These are phyloP conservation scores for Araneus ventricosus DNA, from an alignment of 1,140 invertebrate species.

Conservation along the genomic window DNA sequence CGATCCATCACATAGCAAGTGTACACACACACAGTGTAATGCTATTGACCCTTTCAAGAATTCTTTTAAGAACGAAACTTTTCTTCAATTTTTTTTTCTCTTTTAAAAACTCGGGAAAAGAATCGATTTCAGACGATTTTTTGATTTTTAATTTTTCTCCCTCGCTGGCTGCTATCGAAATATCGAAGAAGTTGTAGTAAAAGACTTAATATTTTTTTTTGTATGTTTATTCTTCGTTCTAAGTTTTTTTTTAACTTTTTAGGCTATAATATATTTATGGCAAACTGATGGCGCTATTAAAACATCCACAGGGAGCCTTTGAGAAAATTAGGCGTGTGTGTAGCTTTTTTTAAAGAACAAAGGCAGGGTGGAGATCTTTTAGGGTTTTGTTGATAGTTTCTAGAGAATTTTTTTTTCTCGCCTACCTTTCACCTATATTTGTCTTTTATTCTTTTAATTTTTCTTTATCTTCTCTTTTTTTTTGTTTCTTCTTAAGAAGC, in stretches of 20 bases:
- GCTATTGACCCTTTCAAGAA: conserved; percentile 54
- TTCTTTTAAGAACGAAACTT: conserved; percentile 5
- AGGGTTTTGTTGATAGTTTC: not conserved
- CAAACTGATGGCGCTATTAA: conserved; percentile 17
- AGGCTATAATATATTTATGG: conserved; percentile 44
- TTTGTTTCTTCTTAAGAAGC: conserved; percentile 11
- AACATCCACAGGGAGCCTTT: conserved; percentile 13
- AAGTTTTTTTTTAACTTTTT: not conserved
- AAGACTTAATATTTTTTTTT: conserved; percentile 19
- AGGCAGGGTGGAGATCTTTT: not conserved
- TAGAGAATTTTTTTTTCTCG: not conserved
- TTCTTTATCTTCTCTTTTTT: not conserved
- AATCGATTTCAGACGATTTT: conserved; percentile 38
- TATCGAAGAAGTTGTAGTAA: conserved; percentile 37
- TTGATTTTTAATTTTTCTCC: not conserved
- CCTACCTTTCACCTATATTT: conserved; percentile 13
- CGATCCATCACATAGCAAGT: conserved; percentile 32
- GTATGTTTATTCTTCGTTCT: not conserved
- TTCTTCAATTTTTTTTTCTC: conserved; percentile 10
- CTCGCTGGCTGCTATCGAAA: conserved; percentile 12
- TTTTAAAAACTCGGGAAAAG: conserved; percentile 23
- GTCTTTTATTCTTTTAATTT: not conserved
- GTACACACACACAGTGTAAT: conserved; percentile 37
- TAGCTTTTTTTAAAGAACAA: conserved; percentile 12
- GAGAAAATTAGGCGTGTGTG: conserved; percentile 51